Evolutionary conservation across 1,140 invertebrate genomes (phyloP).

Genomic region (Drosophila busckii): DNA sequence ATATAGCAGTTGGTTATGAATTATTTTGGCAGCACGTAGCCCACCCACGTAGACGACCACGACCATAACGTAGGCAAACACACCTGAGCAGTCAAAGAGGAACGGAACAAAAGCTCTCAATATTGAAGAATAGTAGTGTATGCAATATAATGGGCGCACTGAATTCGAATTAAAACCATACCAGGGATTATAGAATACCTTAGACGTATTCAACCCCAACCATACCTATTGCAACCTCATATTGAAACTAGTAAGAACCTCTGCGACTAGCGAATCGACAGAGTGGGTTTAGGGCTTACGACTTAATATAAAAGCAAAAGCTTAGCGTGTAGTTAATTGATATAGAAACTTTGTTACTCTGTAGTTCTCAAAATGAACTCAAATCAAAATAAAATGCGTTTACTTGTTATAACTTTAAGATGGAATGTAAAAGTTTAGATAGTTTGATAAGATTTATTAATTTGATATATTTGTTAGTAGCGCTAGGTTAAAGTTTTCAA

Average conservation of each 20-base stretch:
- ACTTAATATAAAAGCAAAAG: no score
- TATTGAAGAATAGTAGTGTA: slow-evolving; percentile 21
- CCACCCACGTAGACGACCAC: slow-evolving; percentile 85
- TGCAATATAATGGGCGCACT: neutral
- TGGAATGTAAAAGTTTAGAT: no score
- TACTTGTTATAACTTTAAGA: no score
- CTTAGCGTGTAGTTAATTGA: no score
- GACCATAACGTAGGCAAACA: slow-evolving; percentile 84
- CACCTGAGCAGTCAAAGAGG: slow-evolving; percentile 79
- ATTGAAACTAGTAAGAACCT: slow-evolving; percentile 35
- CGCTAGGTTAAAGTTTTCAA: neutral
- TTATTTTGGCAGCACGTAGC: slow-evolving; percentile 84
- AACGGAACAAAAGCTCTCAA: slow-evolving; percentile 10
- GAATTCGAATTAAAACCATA: slow-evolving; percentile 1
- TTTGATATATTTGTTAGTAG: no score
- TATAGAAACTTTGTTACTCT: no score
- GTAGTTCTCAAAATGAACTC: no score
- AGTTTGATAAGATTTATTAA: no score
- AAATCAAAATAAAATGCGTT: no score
- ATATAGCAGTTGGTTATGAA: slow-evolving; percentile 85
- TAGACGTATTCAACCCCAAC: no score
- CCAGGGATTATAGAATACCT: neutral
- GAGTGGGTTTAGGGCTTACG: slow-evolving; percentile 30
- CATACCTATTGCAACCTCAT: slow-evolving; percentile 14
- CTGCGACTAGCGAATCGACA: slow-evolving; percentile 41